Base-by-base conservation (phyloP, 2,113 vertebrate species). In the Labeo catla region DNA sequence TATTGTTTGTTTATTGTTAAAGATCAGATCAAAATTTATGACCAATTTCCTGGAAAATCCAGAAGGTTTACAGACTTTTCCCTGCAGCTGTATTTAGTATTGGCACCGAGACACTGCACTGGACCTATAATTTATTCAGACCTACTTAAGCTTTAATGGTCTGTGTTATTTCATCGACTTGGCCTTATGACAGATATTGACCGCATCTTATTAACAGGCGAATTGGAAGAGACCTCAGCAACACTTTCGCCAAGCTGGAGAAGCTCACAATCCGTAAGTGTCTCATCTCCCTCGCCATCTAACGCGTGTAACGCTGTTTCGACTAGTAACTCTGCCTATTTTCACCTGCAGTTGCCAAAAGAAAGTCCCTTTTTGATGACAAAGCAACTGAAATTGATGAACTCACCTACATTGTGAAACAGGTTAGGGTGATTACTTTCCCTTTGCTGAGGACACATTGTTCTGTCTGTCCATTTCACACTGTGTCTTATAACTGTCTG, bases 321-420 rank as follows among this genome's bases (percentile, higher is more conserved):
- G 11, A 52, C 6, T 0, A 63, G 21, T 83, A 57, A 76, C 34
- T 13, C 45, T 15, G 34, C 76, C 15, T 43, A 3, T 81, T 65
- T 85, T 78, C 61, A 34, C 28, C 83, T 77, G 34, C 90, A 96
- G 95, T 96, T 93, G 96, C 95, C 88, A 96, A 96, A 90, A 89
- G 95, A 77, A 96, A 95, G 85, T 96, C 95, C 3, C 92, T 96
- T n/a, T 96, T 96, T 74, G 95, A 96, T 77, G 95, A 96, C 89
- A 96, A 96, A 90, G 94, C 94, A 0, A 91, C 95, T 65, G 96
- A 96, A 88, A 96, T 96, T 0, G 95, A 96, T 70, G 96, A 96
- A 83, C 86, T 96, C 13, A 96, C 95, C 0, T 96, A 96, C 52
- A 96, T 96, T 83, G 95, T 96, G 88, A 96, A 96, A 87, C 95